Evolutionary conservation across 2,113 vertebrate species (phyloP), one percentile per base, ranked within the genome.

Genomic region (Cinclus cinclus): DNA sequence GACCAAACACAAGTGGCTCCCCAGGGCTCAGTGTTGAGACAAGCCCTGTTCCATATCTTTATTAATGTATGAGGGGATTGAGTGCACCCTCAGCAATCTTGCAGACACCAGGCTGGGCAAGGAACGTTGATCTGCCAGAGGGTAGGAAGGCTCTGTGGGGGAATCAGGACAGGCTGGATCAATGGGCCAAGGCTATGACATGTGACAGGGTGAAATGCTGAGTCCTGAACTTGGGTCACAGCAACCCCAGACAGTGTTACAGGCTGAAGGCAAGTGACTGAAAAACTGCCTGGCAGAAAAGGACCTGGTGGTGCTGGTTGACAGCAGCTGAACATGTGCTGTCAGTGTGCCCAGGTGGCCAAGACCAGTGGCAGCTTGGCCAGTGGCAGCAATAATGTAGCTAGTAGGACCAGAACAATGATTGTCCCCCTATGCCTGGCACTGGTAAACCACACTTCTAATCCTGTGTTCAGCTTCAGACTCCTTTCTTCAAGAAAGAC

Each of bases 391-490:
- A 52, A 47, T 2, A 13, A 28, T 7, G n/a, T 46, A 39, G 13
- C 58, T 25, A 87, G 9, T n/a, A 64, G n/a, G 39, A 47, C 3
- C 7, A 30, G n/a, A 22, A 19, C 7, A 28, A 21, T 0, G 78
- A 77, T 47, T 19, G 2, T 33, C 30, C 7, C 24, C 2, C 30
- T 47, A 7, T 13, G 44, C 42, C 1, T 0, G 0, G 62, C 35
- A 31, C 31, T 58, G 42, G 10, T 58, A 62, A 31, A 24, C 3
- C 9, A 6, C 28, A 63, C 17, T 49, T 70, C 4, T 0, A 87
- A 39, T 17, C 3, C 5, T 58, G 7, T 11, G 33, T 3, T 11
- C 28, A 27, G 27, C 46, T 87, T 25, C 35, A 24, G 21, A 28
- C 24, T 33, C 7, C 42, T 70, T 55, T 46, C 19, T 35, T 8